These are phyloP conservation scores for Pantala flavescens DNA, from an alignment of 1,140 invertebrate species.

Conservation along the genomic window DNA sequence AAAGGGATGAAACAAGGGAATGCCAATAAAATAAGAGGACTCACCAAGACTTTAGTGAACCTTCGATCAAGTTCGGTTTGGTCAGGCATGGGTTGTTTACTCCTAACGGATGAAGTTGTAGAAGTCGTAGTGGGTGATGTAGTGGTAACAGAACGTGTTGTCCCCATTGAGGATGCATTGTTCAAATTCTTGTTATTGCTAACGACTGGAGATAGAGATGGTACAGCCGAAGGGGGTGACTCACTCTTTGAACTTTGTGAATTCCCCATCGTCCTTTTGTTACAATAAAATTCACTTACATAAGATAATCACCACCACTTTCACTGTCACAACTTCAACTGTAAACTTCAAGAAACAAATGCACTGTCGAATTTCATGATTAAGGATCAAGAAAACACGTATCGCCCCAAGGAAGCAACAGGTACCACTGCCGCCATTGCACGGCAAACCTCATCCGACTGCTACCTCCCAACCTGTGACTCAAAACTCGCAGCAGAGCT, in stretches of 20 bases:
- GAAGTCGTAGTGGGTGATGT: background rate
- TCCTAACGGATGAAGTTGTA: slow-evolving; percentile 39
- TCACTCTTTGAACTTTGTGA: slow-evolving; percentile 14
- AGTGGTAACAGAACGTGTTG: background rate
- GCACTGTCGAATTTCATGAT: background rate
- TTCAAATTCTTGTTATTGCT: background rate
- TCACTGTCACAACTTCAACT: slow-evolving; percentile 10
- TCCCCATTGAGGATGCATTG: slow-evolving; percentile 2
- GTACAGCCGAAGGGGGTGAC: background rate
- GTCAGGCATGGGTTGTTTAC: slow-evolving; percentile 76
- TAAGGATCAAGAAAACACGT: background rate
- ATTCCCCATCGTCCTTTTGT: slow-evolving; percentile 12
- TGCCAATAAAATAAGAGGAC: slow-evolving; percentile 30
- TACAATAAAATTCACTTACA: background rate
- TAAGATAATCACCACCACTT: background rate
- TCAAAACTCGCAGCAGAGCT: too few species aligned
- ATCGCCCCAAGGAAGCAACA: background rate
- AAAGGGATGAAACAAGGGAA: background rate
- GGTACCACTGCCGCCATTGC: background rate
- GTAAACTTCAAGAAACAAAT: background rate
- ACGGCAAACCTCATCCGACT: too few species aligned
- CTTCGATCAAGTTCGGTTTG: slow-evolving; percentile 75
- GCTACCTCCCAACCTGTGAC: too few species aligned
- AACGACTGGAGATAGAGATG: background rate
- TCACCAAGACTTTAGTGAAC: slow-evolving; percentile 91